Percentiles rank a stretch among this genome's conserved stretches.
These are phyloP conservation scores for Petrophora chlorosata DNA, from an alignment of 2,888 invertebrate genomes.

Conservation along the genomic window DNA sequence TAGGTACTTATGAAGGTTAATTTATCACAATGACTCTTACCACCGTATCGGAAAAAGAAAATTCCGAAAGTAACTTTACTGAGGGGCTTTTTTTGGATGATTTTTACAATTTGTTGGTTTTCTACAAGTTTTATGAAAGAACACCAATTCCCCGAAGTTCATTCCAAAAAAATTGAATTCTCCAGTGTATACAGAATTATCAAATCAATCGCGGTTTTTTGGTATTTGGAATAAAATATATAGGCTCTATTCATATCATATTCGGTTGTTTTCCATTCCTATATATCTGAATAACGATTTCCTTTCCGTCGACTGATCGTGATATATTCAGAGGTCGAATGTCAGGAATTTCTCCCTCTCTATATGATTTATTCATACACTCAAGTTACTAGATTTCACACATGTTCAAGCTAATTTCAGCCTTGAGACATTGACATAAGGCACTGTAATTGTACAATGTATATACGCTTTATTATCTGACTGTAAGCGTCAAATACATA, in stretches of 20 bases:
- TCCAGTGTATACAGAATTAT: background rate
- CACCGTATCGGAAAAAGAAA: too few relatives aligned
- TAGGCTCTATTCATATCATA: background rate
- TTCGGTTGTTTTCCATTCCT: slow-evolving; percentile 32
- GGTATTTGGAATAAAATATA: background rate
- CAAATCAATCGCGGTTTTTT: background rate
- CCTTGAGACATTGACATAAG: slow-evolving; percentile 1
- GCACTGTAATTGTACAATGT: background rate
- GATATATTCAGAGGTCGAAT: slow-evolving; percentile 42
- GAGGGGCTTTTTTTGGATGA: too few relatives aligned
- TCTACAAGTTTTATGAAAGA: too few relatives aligned
- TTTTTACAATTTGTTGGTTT: too few relatives aligned
- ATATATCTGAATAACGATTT: slow-evolving; percentile 42
- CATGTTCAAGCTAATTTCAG: slow-evolving; percentile 5
- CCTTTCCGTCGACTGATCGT: slow-evolving; percentile 30
- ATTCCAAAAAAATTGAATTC: too few relatives aligned
- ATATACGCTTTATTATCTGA: too few relatives aligned
- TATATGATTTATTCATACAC: slow-evolving; percentile 50
- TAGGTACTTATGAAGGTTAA: too few relatives aligned
- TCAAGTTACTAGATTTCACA: slow-evolving; percentile 6
- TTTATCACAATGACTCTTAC: too few relatives aligned
- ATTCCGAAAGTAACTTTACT: too few relatives aligned
- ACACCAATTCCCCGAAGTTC: too few relatives aligned
- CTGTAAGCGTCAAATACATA: too few relatives aligned
- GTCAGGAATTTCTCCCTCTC: slow-evolving; percentile 39